phyloP scores from a whole-genome alignment of 2,797 vertebrate genomes.

The Anabacerthia variegaticeps region DNA sequence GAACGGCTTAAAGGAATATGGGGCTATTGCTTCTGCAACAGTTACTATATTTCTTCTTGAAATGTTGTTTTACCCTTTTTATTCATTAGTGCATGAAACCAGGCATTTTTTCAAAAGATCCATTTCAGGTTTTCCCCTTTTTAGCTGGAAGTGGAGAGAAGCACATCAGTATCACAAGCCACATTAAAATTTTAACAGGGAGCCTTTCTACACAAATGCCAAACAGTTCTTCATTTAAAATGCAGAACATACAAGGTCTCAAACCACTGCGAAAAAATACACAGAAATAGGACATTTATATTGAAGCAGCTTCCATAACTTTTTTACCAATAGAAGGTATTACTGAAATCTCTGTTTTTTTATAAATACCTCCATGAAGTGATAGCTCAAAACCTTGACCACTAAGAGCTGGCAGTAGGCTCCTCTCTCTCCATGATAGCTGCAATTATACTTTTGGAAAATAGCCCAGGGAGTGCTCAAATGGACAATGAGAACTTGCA shows the following conservation, averaged over 20 bases:
- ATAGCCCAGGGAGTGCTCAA: not conserved
- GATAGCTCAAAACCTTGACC: not conserved
- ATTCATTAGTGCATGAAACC: not conserved
- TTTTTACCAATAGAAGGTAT: not conserved
- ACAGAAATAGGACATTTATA: not conserved
- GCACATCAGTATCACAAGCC: not conserved
- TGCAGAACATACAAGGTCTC: not conserved
- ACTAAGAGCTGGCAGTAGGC: not conserved
- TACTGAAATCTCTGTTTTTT: not conserved
- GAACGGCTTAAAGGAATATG: not conserved
- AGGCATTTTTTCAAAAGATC: not conserved
- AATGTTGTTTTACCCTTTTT: not conserved
- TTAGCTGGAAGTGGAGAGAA: not conserved
- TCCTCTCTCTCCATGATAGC: not conserved
- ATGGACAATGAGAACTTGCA: not conserved
- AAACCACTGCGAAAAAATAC: not conserved
- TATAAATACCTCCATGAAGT: not conserved
- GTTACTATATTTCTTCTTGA: not conserved
- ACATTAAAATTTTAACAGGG: conserved; percentile 25
- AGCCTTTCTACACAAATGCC: not conserved
- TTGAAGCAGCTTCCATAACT: not conserved
- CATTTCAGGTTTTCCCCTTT: not conserved
- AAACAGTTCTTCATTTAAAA: not conserved
- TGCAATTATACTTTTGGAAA: not conserved
- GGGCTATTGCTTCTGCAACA: not conserved